phyloP scores from a whole-genome alignment of 2,113 vertebrate species.

The Tragelaphus scriptus region DNA sequence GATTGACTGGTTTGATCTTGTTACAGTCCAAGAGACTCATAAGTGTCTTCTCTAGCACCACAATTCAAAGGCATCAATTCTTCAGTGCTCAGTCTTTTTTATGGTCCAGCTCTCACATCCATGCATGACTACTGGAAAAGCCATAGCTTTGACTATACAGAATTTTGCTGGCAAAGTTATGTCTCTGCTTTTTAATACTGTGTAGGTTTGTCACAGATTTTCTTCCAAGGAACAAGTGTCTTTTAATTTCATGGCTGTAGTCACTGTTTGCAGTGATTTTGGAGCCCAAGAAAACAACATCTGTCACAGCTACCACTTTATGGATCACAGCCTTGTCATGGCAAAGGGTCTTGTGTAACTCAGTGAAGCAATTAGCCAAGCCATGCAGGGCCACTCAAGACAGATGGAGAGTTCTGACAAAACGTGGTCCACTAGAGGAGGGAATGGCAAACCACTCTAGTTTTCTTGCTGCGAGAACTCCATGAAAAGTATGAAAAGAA shows the following conservation, averaged over 20 bases:
- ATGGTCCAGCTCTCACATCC: not conserved
- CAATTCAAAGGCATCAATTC: not conserved
- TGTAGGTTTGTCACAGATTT: not conserved
- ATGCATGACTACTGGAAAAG: not conserved
- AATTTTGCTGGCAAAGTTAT: not conserved
- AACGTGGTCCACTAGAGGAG: not conserved
- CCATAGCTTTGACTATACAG: not conserved
- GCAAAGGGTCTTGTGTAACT: not conserved
- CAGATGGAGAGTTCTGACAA: not conserved
- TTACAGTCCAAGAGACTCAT: not conserved
- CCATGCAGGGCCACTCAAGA: not conserved
- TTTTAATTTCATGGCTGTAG: not conserved
- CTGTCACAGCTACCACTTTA: not conserved
- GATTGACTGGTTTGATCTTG: not conserved
- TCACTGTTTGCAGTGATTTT: not conserved
- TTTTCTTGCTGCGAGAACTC: not conserved
- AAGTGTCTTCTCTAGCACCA: not conserved
- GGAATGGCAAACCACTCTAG: not conserved
- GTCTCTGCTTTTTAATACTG: not conserved
- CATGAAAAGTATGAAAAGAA: not conserved
- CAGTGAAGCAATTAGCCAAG: not conserved
- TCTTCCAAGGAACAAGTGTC: not conserved
- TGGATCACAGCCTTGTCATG: not conserved
- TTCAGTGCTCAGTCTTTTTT: not conserved
- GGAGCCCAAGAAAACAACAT: not conserved